phyloP scores from a whole-genome alignment of 2,888 invertebrate genomes.

The Drosophila eohydei region DNA sequence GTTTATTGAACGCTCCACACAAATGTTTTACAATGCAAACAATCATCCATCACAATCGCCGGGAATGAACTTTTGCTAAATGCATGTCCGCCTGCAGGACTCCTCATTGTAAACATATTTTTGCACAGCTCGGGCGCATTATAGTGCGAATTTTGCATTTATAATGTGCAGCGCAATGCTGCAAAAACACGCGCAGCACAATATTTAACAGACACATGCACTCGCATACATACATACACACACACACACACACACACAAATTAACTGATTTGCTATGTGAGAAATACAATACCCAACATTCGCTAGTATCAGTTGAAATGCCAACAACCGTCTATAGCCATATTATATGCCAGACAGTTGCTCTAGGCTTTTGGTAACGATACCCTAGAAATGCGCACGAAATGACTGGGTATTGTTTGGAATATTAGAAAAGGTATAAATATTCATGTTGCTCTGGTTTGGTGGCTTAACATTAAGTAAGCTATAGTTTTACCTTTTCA shows the following conservation, averaged over 20 bases:
- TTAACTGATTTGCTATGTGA: constrained; percentile 59
- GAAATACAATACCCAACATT: constrained; percentile 40
- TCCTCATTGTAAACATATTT: constrained; percentile 58
- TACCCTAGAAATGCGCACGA: neutral
- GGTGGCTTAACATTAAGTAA: too few species aligned
- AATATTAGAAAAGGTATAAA: neutral
- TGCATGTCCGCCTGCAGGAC: constrained; percentile 22
- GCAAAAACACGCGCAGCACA: constrained; percentile 22
- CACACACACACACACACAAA: constrained; percentile 6
- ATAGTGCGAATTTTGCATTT: constrained; percentile 79
- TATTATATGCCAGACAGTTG: constrained; percentile 19
- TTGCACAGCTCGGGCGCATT: constrained; percentile 58
- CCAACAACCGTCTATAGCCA: constrained; percentile 2
- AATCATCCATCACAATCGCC: constrained; percentile 76
- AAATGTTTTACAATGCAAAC: constrained; percentile 74
- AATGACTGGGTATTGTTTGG: neutral
- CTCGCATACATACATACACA: constrained; percentile 2
- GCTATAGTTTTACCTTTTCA: too few species aligned
- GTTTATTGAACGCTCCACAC: constrained; percentile 43
- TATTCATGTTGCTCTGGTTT: too few species aligned
- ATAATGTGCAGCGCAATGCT: constrained; percentile 61
- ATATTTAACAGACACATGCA: constrained; percentile 6
- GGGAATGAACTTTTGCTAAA: constrained; percentile 50
- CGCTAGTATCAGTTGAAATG: constrained; percentile 11
- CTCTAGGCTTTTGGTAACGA: constrained; percentile 10